These are phyloP conservation scores for Megalurothrips usitatus DNA, from an alignment of 2,888 invertebrate species.

Conservation along the genomic window DNA sequence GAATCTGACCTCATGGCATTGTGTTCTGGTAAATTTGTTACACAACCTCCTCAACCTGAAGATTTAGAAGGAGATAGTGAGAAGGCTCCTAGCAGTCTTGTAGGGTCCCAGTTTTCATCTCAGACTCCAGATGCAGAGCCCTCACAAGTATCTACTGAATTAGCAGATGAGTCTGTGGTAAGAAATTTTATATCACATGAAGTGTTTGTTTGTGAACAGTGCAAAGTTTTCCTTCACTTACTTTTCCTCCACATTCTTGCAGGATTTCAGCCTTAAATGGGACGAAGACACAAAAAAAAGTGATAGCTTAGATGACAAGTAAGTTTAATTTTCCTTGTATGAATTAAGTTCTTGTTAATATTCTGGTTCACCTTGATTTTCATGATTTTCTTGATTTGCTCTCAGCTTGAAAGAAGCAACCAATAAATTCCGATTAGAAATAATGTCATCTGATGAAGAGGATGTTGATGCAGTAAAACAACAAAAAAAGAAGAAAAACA, in stretches of 20 bases:
- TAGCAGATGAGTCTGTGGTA: conserved; percentile 39
- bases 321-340: conserved; percentile 39
- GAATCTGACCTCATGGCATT: conserved; percentile 46
- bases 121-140: conserved; percentile 29
- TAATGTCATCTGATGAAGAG: conserved; percentile 46
- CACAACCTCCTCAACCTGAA: conserved; percentile 41
- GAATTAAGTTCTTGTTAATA: background rate
- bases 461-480: conserved; percentile 39
- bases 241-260: conserved; percentile 28
- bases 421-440: conserved; percentile 37
- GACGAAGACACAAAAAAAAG: background rate
- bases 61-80: conserved; percentile 35
- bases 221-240: conserved; percentile 37
- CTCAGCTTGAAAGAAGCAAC: conserved; percentile 38
- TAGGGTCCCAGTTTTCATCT: background rate
- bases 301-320: conserved; percentile 40
- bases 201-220: background rate
- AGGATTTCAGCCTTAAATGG: conserved; percentile 6
- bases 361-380: background rate
- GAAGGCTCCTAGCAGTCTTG: background rate
- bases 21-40: conserved; percentile 55
- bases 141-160: conserved; percentile 44
- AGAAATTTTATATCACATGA: conserved; percentile 33
- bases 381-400: background rate
- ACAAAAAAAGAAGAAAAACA: conserved; percentile 38